A percentile compares a stretch with the other conserved stretches of the same genome.
These are phyloP conservation scores for Diploscapter pachys DNA, from an alignment of 1,140 invertebrate species.

Conservation along the genomic window DNA sequence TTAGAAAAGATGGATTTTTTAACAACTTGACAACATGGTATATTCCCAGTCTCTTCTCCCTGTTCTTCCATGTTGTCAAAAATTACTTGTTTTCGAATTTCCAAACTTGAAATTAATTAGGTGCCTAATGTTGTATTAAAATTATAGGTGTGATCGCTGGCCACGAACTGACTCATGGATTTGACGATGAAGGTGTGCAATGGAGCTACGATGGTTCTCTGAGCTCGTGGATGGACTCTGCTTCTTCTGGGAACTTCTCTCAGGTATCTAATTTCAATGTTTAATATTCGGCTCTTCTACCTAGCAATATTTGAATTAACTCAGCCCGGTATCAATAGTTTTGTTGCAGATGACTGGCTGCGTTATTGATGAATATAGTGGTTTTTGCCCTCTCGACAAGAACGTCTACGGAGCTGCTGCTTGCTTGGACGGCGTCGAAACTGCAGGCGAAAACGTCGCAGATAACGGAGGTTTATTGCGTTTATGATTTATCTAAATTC, in stretches of 20 bases:
- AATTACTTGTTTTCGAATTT: too few species aligned
- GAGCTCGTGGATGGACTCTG: conserved; percentile 72
- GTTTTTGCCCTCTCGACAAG: conserved; percentile 71
- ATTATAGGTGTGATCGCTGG: conserved; percentile 63
- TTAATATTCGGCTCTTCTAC: too few species aligned
- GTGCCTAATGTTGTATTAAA: too few species aligned
- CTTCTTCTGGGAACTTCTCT: background rate
- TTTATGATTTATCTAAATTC: conserved; percentile 40
- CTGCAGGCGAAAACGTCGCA: conserved; percentile 64
- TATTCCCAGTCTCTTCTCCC: too few species aligned
- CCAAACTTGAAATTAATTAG: too few species aligned
- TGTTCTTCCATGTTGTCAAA: too few species aligned
- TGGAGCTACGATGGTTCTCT: conserved; percentile 84
- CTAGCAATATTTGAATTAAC: background rate
- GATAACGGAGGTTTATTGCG: conserved; percentile 60
- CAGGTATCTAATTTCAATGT: too few species aligned
- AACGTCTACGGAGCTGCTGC: conserved; percentile 41
- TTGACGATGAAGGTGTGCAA: conserved; percentile 67
- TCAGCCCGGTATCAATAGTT: conserved; percentile 61
- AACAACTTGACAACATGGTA: too few species aligned
- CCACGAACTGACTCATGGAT: conserved; percentile 66
- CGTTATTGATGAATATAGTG: conserved; percentile 81
- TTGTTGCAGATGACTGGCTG: conserved; percentile 69
- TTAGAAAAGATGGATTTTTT: too few species aligned
- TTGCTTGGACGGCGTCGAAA: conserved; percentile 61